Evolutionary conservation across 1,140 invertebrate genomes (phyloP).

Genomic region (Zaprionus ghesquierei): DNA sequence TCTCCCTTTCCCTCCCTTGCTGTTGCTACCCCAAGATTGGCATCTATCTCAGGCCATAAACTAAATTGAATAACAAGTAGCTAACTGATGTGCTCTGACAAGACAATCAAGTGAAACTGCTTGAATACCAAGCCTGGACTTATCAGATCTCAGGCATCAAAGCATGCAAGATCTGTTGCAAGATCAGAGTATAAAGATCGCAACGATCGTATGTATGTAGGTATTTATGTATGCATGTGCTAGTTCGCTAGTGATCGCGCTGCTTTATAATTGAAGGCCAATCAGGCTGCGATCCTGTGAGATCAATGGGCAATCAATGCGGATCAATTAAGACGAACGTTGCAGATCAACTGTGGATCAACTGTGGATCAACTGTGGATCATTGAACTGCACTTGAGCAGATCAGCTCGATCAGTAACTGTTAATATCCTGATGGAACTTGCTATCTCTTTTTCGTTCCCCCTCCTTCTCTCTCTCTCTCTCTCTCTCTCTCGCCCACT

Average conservation of each 20-base stretch:
- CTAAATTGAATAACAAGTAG: background rate
- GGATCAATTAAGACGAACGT: background rate
- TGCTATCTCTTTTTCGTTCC: background rate
- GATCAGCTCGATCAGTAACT: background rate
- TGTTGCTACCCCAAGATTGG: background rate
- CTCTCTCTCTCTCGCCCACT: background rate
- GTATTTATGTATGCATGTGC: too few relatives aligned
- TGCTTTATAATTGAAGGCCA: too few relatives aligned
- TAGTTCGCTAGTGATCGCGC: too few relatives aligned
- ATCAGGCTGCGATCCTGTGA: background rate
- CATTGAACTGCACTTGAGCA: background rate
- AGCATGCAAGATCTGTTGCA: background rate
- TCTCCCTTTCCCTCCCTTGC: background rate
- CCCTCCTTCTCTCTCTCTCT: background rate
- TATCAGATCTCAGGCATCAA: background rate
- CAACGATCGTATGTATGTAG: background rate
- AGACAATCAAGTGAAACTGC: background rate
- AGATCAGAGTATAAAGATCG: background rate
- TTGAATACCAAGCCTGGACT: background rate
- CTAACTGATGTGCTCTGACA: background rate
- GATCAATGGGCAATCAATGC: background rate
- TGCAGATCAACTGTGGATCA: background rate
- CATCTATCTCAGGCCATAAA: background rate
- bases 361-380: background rate
- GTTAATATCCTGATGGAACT: background rate